A percentile compares a stretch with the other conserved stretches of the same genome.
Evolutionary conservation across 35 echinoderm and acorn worm genomes (phyloP).

Genomic region (Ophiothrix spiculata): DNA sequence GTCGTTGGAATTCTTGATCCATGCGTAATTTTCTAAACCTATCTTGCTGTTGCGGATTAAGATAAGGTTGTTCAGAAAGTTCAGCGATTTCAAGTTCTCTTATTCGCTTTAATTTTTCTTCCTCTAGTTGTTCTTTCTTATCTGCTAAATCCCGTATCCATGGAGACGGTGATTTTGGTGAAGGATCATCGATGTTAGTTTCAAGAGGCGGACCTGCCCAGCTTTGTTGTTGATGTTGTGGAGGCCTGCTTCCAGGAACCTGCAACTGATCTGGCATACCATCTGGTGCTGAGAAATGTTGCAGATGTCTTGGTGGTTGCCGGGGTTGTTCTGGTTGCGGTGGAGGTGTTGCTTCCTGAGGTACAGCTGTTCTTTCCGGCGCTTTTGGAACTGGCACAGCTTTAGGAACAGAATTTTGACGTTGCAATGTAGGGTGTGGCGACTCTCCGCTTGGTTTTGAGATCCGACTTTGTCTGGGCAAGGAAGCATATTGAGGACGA

Average conservation of each 20-base stretch:
- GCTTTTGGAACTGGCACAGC: constrained; percentile 58
- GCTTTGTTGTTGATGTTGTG: constrained; percentile 36
- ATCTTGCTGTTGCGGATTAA: constrained; percentile 82
- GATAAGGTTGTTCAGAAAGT: constrained; percentile 33
- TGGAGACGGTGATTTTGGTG: constrained; percentile 52
- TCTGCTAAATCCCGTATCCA: constrained; percentile 77
- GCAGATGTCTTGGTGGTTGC: background rate
- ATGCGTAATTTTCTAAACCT: constrained; percentile 65
- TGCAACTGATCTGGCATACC: background rate
- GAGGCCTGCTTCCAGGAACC: background rate
- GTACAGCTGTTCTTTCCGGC: constrained; percentile 34
- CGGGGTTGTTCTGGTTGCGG: background rate
- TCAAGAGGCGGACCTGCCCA: background rate
- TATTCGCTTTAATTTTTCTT: constrained; percentile 54
- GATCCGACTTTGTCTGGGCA: constrained; percentile 80
- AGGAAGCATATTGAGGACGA: constrained; percentile 59
- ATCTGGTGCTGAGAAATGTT: background rate
- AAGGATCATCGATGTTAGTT: background rate
- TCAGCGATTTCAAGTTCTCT: constrained; percentile 64
- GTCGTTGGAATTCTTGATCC: constrained; percentile 77
- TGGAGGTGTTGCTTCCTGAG: constrained; percentile 1
- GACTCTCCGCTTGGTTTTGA: constrained; percentile 65
- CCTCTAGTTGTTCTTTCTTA: constrained; percentile 56
- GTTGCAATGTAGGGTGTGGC: constrained; percentile 48
- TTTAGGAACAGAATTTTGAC: constrained; percentile 71